Evolutionary conservation across 1,140 invertebrate species (phyloP).

Genomic region (Tetramorium alpestre): DNA sequence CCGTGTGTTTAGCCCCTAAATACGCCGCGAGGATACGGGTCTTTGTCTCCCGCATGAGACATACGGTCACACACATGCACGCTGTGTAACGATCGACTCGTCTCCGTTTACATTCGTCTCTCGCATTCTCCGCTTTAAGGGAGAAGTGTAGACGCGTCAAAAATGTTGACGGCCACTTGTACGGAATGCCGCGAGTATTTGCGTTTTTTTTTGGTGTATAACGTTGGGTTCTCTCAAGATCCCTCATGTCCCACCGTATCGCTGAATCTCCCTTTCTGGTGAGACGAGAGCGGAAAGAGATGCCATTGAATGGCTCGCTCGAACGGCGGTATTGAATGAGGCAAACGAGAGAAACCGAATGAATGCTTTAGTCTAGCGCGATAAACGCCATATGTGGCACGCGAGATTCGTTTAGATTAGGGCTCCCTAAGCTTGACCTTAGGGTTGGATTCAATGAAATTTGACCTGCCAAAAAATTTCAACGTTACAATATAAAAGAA

Average conservation of each 20-base stretch:
- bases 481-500: no score
- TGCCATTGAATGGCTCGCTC: neutral
- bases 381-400: neutral
- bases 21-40: constrained; percentile 15
- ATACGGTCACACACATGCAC: constrained; percentile 14
- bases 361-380: neutral
- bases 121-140: neutral
- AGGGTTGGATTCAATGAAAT: no score
- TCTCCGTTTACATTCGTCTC: constrained; percentile 56
- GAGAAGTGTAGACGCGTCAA: constrained; percentile 14
- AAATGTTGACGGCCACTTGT: constrained; percentile 53
- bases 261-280: constrained; percentile 4
- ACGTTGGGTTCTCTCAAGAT: constrained; percentile 16
- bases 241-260: constrained; percentile 7
- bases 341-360: neutral
- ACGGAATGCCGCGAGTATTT: constrained; percentile 51
- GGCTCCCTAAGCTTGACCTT: no score
- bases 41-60: constrained; percentile 25
- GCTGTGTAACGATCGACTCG: constrained; percentile 6
- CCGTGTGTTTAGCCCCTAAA: constrained; percentile 14
- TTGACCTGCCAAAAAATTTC: no score
- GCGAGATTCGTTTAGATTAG: neutral
- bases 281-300: neutral
- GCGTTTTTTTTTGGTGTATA: neutral
- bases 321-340: neutral